These are phyloP conservation scores for Melanargia galathea DNA, from an alignment of 2,888 invertebrate genomes.

Conservation along the genomic window DNA sequence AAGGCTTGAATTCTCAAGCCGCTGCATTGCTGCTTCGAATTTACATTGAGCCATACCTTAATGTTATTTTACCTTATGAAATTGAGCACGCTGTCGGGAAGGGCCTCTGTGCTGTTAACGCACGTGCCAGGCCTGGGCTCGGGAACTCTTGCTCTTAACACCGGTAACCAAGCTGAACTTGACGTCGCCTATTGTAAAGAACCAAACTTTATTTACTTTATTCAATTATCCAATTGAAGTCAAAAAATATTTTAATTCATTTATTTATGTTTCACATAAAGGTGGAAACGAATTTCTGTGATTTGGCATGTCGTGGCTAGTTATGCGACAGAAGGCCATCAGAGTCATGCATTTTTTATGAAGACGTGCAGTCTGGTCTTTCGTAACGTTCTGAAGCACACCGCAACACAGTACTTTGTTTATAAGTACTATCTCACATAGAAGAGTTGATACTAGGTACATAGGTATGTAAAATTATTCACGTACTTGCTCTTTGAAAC, in stretches of 20 bases:
- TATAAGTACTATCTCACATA: no score
- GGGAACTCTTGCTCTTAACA: conserved; percentile 84
- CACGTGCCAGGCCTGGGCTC: conserved; percentile 85
- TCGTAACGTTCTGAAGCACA: no score
- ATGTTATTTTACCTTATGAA: conserved; percentile 82
- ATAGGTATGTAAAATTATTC: no score
- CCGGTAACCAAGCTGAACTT: conserved; percentile 86
- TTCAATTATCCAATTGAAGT: no score
- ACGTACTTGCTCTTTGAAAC: conserved; percentile 85
- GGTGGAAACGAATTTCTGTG: no score
- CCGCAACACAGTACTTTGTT: no score
- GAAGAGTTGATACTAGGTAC: neutral
- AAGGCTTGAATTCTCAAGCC: no score
- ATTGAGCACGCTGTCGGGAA: conserved; percentile 85
- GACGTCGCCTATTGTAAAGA: conserved; percentile 79
- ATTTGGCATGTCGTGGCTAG: no score
- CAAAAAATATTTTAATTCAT: no score
- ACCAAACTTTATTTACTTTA: conserved; percentile 14
- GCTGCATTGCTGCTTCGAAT: neutral
- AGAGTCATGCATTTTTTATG: no score
- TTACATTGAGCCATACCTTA: neutral
- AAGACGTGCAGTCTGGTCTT: no score
- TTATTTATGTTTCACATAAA: neutral
- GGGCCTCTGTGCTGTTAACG: conserved; percentile 84
- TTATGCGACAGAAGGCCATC: no score